Evolutionary conservation across 2,888 invertebrate genomes (phyloP).

Genomic region (Aplocera efformata): DNA sequence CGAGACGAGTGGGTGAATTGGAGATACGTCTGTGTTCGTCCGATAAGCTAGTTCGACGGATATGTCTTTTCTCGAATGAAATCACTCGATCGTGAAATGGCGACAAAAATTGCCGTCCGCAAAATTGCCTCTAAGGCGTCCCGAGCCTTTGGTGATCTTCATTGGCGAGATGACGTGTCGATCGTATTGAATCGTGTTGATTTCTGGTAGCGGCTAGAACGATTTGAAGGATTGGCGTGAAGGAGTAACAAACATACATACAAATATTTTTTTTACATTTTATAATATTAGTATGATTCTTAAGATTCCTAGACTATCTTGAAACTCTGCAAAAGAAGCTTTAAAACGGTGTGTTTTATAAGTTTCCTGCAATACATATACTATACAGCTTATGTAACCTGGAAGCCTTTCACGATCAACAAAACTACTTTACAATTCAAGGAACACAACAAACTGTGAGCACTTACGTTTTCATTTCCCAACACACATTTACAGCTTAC

Average conservation of each 20-base stretch:
- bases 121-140: slow-evolving; percentile 54
- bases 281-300: too few relatives aligned
- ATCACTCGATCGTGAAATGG: slow-evolving; percentile 61
- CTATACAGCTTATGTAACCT: slow-evolving; percentile 4
- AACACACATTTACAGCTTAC: slow-evolving; percentile 19
- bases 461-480: slow-evolving; percentile 18
- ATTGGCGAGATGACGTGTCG: slow-evolving; percentile 40
- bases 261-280: too few relatives aligned
- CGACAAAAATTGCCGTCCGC: slow-evolving; percentile 58
- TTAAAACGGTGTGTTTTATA: slow-evolving; percentile 6
- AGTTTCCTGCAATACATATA: too few relatives aligned
- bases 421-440: slow-evolving; percentile 14
- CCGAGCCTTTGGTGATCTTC: slow-evolving; percentile 41
- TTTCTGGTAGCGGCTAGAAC: too few relatives aligned
- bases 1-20: slow-evolving; percentile 41
- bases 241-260: too few relatives aligned
- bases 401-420: slow-evolving; percentile 10
- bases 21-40: slow-evolving; percentile 44
- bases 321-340: slow-evolving; percentile 5
- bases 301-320: slow-evolving; percentile 2
- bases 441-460: slow-evolving; percentile 14
- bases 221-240: too few relatives aligned
- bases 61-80: slow-evolving; percentile 54
- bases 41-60: slow-evolving; percentile 55
- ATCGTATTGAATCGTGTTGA: slow-evolving; percentile 37